These are phyloP conservation scores for Lophius americanus DNA, from an alignment of 2,797 vertebrate species.

Conservation along the genomic window DNA sequence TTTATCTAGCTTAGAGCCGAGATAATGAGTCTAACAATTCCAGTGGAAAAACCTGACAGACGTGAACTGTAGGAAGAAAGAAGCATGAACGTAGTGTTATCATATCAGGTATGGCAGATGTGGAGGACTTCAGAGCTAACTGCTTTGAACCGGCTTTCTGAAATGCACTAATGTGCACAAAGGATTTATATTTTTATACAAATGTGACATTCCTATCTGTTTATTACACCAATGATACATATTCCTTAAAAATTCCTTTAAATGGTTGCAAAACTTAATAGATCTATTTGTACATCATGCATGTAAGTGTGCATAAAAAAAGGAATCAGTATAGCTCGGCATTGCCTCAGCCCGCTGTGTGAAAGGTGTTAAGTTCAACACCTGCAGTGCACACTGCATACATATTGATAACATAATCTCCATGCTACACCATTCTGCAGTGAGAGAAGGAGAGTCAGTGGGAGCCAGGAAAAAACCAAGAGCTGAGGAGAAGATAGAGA, in stretches of 20 bases:
- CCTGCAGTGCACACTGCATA: conserved; percentile 72
- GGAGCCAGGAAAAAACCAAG: conserved; percentile 41
- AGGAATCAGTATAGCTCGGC: conserved; percentile 22
- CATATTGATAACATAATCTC: conserved; percentile 67
- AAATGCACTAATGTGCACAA: conserved; percentile 11
- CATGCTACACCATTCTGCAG: conserved; percentile 61
- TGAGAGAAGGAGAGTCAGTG: conserved; percentile 31
- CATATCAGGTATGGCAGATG: conserved; percentile 50
- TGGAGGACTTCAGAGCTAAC: conserved; percentile 28
- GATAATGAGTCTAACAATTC: conserved; percentile 22
- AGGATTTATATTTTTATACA: not conserved
- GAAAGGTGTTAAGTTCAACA: conserved; percentile 69
- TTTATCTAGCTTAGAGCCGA: conserved; percentile 1
- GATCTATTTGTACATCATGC: not conserved
- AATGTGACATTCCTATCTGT: no score
- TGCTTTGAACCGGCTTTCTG: conserved; percentile 29
- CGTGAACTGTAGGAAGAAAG: not conserved
- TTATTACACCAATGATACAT: no score
- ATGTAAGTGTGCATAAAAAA: not conserved
- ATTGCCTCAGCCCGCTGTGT: conserved; percentile 61
- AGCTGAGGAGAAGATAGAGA: conserved; percentile 51
- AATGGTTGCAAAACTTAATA: not conserved
- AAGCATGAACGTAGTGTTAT: conserved; percentile 5
- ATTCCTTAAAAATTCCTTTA: conserved; percentile 15
- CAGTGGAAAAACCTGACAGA: conserved; percentile 12